A percentile compares a stretch with the other conserved stretches of the same genome.
These are phyloP conservation scores for Bubo blakistoni DNA, from an alignment of 2,113 vertebrate genomes.

Conservation along the genomic window DNA sequence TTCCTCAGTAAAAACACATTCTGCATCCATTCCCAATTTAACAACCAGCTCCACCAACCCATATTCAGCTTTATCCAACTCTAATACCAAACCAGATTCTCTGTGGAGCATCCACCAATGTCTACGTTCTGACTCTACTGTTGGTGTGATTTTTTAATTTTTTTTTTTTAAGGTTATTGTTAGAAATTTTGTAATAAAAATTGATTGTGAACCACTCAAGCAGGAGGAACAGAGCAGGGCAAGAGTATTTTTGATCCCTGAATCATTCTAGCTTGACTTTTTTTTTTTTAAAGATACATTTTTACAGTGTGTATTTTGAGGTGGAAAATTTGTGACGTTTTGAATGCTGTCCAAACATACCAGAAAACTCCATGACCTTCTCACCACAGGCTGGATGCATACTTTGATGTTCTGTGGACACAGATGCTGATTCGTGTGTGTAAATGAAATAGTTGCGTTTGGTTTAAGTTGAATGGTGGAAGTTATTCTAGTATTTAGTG, in stretches of 20 bases:
- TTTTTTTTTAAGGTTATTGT: not conserved
- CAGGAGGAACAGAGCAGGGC: not conserved
- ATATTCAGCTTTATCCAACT: not conserved
- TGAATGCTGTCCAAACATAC: not conserved
- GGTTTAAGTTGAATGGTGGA: not conserved
- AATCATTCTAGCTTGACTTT: not conserved
- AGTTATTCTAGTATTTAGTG: not conserved
- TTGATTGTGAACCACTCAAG: not conserved
- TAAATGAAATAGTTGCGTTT: not conserved
- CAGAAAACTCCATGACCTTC: not conserved
- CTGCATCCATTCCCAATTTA: not conserved
- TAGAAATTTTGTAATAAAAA: not conserved
- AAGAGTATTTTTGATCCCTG: not conserved
- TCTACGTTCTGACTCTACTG: rapidly evolving
- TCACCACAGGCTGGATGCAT: not conserved
- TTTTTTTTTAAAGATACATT: not conserved
- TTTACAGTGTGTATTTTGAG: not conserved
- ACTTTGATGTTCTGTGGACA: not conserved
- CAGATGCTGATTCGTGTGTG: not conserved
- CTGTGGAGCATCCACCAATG: not conserved
- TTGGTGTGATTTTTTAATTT: not conserved
- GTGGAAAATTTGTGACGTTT: not conserved
- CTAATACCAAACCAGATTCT: not conserved
- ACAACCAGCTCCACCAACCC: not conserved
- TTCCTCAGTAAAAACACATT: not conserved